phyloP scores from a whole-genome alignment of 2,888 invertebrate species.

The Idaea straminata region DNA sequence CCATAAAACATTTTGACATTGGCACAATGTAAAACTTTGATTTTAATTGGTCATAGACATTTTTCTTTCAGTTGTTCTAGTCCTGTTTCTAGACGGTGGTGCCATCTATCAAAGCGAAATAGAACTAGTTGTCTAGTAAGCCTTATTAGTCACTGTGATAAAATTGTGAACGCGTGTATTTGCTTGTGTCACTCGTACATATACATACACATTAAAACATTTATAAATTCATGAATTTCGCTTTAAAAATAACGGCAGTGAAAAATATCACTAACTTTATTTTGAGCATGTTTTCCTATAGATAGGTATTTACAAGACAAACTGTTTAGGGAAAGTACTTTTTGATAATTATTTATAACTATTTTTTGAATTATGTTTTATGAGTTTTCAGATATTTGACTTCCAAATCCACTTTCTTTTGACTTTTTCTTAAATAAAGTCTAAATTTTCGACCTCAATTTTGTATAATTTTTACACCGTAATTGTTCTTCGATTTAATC shows the following conservation, averaged over 20 bases:
- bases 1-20: too few species aligned
- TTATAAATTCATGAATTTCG: conserved; percentile 26
- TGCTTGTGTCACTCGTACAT: conserved; percentile 25
- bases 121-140: too few species aligned
- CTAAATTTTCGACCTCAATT: conserved; percentile 6
- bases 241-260: conserved; percentile 29
- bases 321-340: conserved; percentile 11
- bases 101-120: too few species aligned
- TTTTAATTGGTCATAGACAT: too few species aligned
- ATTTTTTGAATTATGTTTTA: conserved; percentile 3
- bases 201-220: conserved; percentile 20
- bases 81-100: too few species aligned
- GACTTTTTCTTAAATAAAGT: too few species aligned
- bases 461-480: not conserved
- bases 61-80: too few species aligned
- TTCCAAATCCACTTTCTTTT: too few species aligned
- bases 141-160: conserved; percentile 31
- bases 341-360: conserved; percentile 21
- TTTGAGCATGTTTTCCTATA: conserved; percentile 41
- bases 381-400: too few species aligned
- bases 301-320: conserved; percentile 11
- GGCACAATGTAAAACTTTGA: too few species aligned
- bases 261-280: conserved; percentile 42
- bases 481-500: conserved; percentile 39
- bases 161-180: not conserved